A percentile compares a stretch with the other conserved stretches of the same genome.
Conservation (phyloP, 2,113 vertebrate genomes). For the Seriola aureovittata region DNA sequence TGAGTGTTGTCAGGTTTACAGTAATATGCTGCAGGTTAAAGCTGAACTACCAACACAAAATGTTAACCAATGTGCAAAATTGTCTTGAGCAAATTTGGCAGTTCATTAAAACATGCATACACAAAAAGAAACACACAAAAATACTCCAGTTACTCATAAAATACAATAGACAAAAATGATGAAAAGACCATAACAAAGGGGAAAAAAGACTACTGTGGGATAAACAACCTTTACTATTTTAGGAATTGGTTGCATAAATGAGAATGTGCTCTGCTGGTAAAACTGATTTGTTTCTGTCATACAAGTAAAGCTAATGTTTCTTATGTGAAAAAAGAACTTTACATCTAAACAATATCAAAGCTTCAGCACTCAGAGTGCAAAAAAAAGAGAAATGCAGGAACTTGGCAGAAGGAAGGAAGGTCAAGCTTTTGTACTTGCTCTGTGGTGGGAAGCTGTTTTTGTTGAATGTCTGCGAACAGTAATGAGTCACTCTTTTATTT, state of each 20-base stretch:
- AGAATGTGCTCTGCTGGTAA: neutral
- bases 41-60: too few relatives aligned
- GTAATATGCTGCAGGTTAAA: neutral
- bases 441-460: neutral
- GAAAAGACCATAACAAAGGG: too few relatives aligned
- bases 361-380: too few relatives aligned
- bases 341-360: too few relatives aligned
- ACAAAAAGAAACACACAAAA: neutral
- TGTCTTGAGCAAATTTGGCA: too few relatives aligned
- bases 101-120: neutral
- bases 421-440: neutral
- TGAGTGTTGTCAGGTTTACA: neutral
- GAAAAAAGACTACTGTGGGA: too few relatives aligned
- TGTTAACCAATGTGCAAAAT: too few relatives aligned
- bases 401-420: neutral
- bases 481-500: constrained; percentile 28
- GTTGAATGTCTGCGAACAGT: neutral
- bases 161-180: neutral
- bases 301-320: neutral
- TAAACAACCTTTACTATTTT: neutral
- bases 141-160: neutral
- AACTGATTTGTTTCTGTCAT: neutral
- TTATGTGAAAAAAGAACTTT: neutral
- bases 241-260: neutral
- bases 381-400: neutral